Base-by-base conservation (phyloP, 1,140 invertebrate genomes). In the Pteromalus puparum region DNA sequence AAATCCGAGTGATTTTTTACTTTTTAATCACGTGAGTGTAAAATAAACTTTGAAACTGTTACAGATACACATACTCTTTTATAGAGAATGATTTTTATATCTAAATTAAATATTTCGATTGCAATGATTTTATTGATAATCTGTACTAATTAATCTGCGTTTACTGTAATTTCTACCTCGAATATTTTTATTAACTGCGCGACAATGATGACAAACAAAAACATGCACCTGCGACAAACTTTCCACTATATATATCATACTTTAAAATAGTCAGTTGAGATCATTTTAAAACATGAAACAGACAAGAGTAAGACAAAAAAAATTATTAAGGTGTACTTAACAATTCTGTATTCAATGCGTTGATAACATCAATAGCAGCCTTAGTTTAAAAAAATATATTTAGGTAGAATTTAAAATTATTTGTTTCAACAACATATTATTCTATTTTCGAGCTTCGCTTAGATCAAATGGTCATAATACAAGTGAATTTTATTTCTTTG, bases 391-490 rank as follows among this genome's bases (percentile, higher is more conserved):
- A 78, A 24, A 30, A 72, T 70, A 72, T 53, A 24, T 30, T 80
- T 81, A 42, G 61, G 46, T 42, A 84, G 30, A 73, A 65, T 65
- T 24, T 61, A 18, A 81, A 72, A 82, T 46, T 48, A 81, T 48
- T 67, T 76, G 9, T 76, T 76, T 70, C 30, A 48, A 46, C 12
- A 30, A 80, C 74, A 28, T 75, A 30, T 68, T 76, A 68, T 74
- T 26, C 15, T 76, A 46, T 15, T 77, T 81, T 84, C 7, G 61
- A 80, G 65, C 68, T 81, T 80, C 76, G 42, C 42, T 80, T 76
- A 81, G 26, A 30, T 85, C 79, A 85, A 85, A 81, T 85, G 73
- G 78, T 77, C 79, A 85, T 81, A 21, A 46, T 48, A 70, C 79
- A 85, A 85, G 79, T 85, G 77, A 75, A 80, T 75, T 68, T 48